Evolutionary conservation across 2,888 invertebrate genomes (phyloP).

Genomic region (Cephonodes hylas): DNA sequence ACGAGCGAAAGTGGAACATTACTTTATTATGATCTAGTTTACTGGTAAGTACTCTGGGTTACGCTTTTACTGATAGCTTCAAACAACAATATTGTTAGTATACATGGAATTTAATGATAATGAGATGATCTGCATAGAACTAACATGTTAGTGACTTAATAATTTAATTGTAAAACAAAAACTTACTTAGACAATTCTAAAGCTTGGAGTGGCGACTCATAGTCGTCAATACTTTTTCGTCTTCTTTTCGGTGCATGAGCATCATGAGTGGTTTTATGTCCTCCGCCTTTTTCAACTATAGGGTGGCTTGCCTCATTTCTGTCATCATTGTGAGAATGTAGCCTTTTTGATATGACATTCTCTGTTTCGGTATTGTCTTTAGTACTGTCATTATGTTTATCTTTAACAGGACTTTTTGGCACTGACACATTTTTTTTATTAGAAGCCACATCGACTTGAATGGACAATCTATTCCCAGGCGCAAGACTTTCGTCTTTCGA

Average conservation of each 20-base stretch:
- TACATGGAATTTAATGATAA: neutral
- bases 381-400: slow-evolving; percentile 30
- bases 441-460: slow-evolving; percentile 53
- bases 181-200: slow-evolving; percentile 61
- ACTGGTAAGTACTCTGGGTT: neutral
- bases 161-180: slow-evolving; percentile 9
- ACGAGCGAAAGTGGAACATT: too few species aligned
- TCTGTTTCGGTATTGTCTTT: slow-evolving; percentile 22
- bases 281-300: slow-evolving; percentile 31
- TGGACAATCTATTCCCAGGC: slow-evolving; percentile 42
- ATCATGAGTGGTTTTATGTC: slow-evolving; percentile 15
- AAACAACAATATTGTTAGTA: neutral
- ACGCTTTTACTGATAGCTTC: neutral
- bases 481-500: slow-evolving; percentile 34
- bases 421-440: slow-evolving; percentile 58
- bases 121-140: slow-evolving; percentile 5
- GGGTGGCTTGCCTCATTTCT: slow-evolving; percentile 23
- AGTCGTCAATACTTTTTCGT: slow-evolving; percentile 45
- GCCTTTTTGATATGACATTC: slow-evolving; percentile 12
- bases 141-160: neutral
- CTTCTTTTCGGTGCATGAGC: slow-evolving; percentile 20
- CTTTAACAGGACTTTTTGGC: slow-evolving; percentile 36
- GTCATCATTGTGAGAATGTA: slow-evolving; percentile 20
- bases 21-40: too few species aligned
- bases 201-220: slow-evolving; percentile 67